phyloP scores from a whole-genome alignment of 1,140 invertebrate genomes.

The Argopecten irradians region DNA sequence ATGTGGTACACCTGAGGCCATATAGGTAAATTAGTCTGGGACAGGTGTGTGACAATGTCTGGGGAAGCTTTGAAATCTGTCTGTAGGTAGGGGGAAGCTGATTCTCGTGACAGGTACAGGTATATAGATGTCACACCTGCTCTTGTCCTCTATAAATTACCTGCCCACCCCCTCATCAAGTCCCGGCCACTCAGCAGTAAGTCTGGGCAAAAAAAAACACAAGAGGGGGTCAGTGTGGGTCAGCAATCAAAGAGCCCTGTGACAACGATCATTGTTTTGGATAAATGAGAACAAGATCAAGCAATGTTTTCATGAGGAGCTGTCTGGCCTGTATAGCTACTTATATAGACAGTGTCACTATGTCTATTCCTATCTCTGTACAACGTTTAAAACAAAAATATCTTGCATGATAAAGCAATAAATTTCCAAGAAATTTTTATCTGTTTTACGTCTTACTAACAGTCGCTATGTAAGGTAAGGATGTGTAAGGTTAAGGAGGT shows the following conservation, averaged over 20 bases:
- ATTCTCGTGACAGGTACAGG: background rate
- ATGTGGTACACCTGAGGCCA: background rate
- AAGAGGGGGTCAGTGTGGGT: background rate
- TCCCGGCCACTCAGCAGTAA: background rate
- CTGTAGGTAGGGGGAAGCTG: background rate
- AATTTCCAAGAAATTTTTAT: too few species aligned
- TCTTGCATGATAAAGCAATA: too few species aligned
- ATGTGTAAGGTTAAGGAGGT: too few species aligned
- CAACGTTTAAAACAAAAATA: too few species aligned
- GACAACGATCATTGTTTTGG: conserved; percentile 1
- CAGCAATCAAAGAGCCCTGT: background rate
- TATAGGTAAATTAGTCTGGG: background rate
- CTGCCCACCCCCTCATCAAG: background rate
- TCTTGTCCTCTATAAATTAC: background rate
- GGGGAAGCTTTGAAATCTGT: background rate
- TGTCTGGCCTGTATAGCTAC: too few species aligned
- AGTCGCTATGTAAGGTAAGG: too few species aligned
- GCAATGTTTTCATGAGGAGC: background rate
- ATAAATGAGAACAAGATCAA: conserved; percentile 1
- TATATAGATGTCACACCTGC: background rate
- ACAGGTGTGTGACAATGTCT: background rate
- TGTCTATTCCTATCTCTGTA: too few species aligned
- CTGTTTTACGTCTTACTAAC: too few species aligned
- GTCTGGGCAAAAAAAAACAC: background rate
- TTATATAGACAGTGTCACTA: too few species aligned